Base-by-base conservation (phyloP, 2,113 vertebrate species). In the Myotis davidii region DNA sequence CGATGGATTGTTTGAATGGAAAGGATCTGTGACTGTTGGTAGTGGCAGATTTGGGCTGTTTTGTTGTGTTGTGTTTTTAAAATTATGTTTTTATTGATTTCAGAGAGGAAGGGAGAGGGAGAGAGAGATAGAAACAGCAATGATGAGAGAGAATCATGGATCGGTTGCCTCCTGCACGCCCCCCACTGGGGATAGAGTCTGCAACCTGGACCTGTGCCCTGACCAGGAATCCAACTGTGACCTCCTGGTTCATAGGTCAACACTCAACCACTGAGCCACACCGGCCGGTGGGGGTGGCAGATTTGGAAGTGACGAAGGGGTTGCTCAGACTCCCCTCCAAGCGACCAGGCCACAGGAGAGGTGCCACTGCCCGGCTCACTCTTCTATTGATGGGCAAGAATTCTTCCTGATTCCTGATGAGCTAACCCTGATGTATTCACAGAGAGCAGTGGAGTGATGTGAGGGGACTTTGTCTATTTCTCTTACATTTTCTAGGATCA, bases 301-400 rank as follows among this genome's bases (percentile, higher is more conserved):
- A 23, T 72, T 81, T 79, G 72, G 27, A 64, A 64, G 23, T 1
- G 21, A 54, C 25, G 32, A 20, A 27, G 21, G 11, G 21, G 34
- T 17, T 81, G 54, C 77, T 89, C 50, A n/a, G 54, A 10, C 48
- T 29, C 6, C 3, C 39, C 61, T 32, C 61, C 25, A 13, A 61
- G 78, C 0, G 4, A 27, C 64, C 18, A 0, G 13, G 37, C 10
- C 21, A 3, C n/a, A 9, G 48, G 21, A 16, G 39, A 3, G 32
- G 37, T 21, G 34, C 50, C 56, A 17, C 21, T 8, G 5, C 10
- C 37, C 1, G 0, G 39, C 20, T 48, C 11, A 6, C 25, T 72
- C 37, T 59, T 37, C 72, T 54, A 7, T 29, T 32, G 25, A 27
- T 34, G 37, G 29, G 11, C 69, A 54, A 69, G 74, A 48, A 54